Percentiles rank a stretch among this genome's conserved stretches.
These are phyloP conservation scores for Maniola hyperantus DNA, from an alignment of 2,888 invertebrate genomes.

Conservation along the genomic window DNA sequence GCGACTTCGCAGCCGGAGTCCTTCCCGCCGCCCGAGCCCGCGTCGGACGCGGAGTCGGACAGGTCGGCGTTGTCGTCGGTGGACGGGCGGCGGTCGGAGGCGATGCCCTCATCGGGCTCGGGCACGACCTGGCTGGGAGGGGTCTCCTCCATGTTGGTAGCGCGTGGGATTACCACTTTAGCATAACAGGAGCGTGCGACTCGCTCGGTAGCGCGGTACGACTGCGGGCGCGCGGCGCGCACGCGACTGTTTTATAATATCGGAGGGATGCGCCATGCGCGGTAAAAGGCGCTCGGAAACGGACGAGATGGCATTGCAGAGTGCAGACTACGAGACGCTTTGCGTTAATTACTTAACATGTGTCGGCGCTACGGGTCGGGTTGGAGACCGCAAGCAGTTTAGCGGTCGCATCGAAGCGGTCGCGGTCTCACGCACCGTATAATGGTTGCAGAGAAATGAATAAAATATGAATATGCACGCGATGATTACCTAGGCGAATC, in stretches of 20 bases:
- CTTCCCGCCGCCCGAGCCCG: slow-evolving; percentile 84
- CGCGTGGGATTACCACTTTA: slow-evolving; percentile 61
- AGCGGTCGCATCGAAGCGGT: slow-evolving; percentile 38
- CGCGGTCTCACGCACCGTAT: slow-evolving; percentile 40
- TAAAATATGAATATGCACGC: slow-evolving; percentile 36
- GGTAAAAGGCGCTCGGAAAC: slow-evolving; percentile 74
- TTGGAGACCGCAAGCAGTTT: slow-evolving; percentile 30
- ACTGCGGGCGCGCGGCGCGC: slow-evolving; percentile 77
- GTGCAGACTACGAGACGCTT: slow-evolving; percentile 65
- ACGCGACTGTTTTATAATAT: slow-evolving; percentile 71
- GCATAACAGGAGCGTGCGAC: slow-evolving; percentile 69
- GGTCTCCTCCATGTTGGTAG: slow-evolving; percentile 70
- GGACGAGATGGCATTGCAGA: slow-evolving; percentile 74
- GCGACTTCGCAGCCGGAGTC: slow-evolving; percentile 87
- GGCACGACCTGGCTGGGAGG: slow-evolving; percentile 63
- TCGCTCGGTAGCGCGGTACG: slow-evolving; percentile 67
- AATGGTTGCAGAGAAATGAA: slow-evolving; percentile 31
- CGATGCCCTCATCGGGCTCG: slow-evolving; percentile 74
- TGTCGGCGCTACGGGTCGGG: slow-evolving; percentile 27
- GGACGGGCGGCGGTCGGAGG: slow-evolving; percentile 74
- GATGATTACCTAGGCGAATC: slow-evolving; percentile 38
- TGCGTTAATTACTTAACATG: slow-evolving; percentile 39
- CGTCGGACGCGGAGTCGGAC: slow-evolving; percentile 86
- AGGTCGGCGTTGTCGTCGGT: slow-evolving; percentile 85
- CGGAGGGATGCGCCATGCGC: slow-evolving; percentile 73